Evolutionary conservation across 2,797 vertebrate species (phyloP).

Genomic region (Craterocephalus amniculus): DNA sequence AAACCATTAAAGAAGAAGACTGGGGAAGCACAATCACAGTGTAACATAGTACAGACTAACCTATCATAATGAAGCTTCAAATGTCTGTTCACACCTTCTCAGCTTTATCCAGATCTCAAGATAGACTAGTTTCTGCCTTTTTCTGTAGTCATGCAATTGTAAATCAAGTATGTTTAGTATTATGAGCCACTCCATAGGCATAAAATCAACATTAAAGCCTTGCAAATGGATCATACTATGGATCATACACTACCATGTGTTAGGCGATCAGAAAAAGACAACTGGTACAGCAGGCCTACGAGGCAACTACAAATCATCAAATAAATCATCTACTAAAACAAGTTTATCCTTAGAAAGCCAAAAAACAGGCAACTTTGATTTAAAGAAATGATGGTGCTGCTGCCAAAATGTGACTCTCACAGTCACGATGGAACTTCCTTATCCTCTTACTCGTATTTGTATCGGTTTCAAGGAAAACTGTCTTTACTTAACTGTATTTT

Average conservation of each 20-base stretch:
- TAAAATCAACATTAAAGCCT: not conserved
- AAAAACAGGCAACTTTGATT: not conserved
- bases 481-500: not conserved
- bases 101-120: not conserved
- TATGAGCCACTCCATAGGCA: not conserved
- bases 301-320: slow-evolving; percentile 14
- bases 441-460: not conserved
- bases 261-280: not conserved
- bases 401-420: not conserved
- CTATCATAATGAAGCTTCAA: not conserved
- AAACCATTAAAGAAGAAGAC: not conserved
- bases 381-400: not conserved
- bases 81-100: not conserved
- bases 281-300: not conserved
- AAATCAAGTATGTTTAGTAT: not conserved
- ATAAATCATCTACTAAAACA: not conserved
- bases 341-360: not conserved
- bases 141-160: not conserved
- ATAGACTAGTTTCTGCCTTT: not conserved
- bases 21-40: not conserved
- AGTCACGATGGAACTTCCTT: not conserved
- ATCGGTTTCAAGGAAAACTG: fast-evolving
- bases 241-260: too few species aligned
- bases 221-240: too few species aligned
- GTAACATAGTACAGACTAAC: not conserved